Evolutionary conservation across 2,797 vertebrate species (phyloP).

Genomic region (Kryptolebias ocellatus): DNA sequence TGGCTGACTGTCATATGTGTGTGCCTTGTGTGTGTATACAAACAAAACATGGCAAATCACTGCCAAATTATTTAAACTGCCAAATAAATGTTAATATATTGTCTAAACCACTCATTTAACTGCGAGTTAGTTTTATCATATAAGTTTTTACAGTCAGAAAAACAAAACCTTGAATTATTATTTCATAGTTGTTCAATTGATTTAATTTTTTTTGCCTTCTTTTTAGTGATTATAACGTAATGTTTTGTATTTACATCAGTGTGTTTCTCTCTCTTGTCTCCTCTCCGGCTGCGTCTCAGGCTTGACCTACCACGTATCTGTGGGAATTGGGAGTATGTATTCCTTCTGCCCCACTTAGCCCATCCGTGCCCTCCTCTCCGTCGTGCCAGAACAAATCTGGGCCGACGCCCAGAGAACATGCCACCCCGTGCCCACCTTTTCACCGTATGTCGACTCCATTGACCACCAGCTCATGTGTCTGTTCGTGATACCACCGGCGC

Average conservation of each 20-base stretch:
- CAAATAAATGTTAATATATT: too few species aligned
- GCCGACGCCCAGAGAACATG: slow-evolving; percentile 64
- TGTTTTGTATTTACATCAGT: slow-evolving; percentile 45
- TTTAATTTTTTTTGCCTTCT: not conserved
- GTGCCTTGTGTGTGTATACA: too few species aligned
- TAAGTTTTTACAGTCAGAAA: too few species aligned
- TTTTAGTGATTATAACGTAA: slow-evolving; percentile 2
- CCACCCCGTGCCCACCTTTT: slow-evolving; percentile 68
- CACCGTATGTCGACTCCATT: slow-evolving; percentile 61
- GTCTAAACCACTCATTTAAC: too few species aligned
- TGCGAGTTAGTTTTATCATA: too few species aligned
- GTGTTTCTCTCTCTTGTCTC: slow-evolving; percentile 51
- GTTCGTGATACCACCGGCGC: slow-evolving; percentile 50
- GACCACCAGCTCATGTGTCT: slow-evolving; percentile 65
- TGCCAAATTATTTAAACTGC: too few species aligned
- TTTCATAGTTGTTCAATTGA: too few species aligned
- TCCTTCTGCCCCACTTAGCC: slow-evolving; percentile 78
- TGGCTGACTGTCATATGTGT: too few species aligned
- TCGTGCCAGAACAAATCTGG: slow-evolving; percentile 77
- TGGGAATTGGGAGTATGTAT: slow-evolving; percentile 98
- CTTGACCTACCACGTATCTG: slow-evolving; percentile 94
- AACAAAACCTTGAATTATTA: too few species aligned
- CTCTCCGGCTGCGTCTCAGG: slow-evolving; percentile 85
- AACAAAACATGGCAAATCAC: too few species aligned
- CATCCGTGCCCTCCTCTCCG: slow-evolving; percentile 67